phyloP scores from a whole-genome alignment of 2,797 vertebrate species.

The Leptodactylus fallax region DNA sequence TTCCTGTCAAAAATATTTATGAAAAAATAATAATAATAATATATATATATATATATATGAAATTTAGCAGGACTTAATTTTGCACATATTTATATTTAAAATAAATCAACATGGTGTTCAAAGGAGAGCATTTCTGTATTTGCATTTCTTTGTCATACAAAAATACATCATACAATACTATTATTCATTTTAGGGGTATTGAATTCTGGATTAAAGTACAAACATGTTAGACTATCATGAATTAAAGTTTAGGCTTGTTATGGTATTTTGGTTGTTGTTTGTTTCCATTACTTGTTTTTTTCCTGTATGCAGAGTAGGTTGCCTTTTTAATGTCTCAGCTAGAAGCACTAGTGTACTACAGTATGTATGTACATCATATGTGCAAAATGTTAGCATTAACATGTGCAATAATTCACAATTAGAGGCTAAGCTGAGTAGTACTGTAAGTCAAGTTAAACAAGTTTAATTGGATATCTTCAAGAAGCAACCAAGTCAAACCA shows the following conservation, averaged over 20 bases:
- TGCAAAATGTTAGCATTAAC: not conserved
- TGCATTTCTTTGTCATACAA: too few species aligned
- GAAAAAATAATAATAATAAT: not conserved
- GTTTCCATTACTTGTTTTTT: not conserved
- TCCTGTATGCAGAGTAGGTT: not conserved
- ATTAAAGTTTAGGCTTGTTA: not conserved
- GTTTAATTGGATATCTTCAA: too few species aligned
- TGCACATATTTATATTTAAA: not conserved
- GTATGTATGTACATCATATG: not conserved
- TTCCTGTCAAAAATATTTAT: too few species aligned
- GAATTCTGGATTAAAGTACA: not conserved
- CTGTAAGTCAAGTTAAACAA: too few species aligned
- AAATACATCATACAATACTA: not conserved
- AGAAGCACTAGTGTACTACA: not conserved
- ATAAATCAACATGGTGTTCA: not conserved
- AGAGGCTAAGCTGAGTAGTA: not conserved
- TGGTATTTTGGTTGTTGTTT: not conserved
- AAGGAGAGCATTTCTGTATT: not conserved
- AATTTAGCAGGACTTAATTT: not conserved
- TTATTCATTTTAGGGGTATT: not conserved
- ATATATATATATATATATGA: not conserved
- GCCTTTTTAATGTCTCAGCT: not conserved
- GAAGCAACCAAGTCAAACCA: not conserved
- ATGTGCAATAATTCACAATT: not conserved
- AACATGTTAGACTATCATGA: not conserved